Conservation (phyloP, 2,888 invertebrate species). For the Cataglyphis albicans region DNA sequence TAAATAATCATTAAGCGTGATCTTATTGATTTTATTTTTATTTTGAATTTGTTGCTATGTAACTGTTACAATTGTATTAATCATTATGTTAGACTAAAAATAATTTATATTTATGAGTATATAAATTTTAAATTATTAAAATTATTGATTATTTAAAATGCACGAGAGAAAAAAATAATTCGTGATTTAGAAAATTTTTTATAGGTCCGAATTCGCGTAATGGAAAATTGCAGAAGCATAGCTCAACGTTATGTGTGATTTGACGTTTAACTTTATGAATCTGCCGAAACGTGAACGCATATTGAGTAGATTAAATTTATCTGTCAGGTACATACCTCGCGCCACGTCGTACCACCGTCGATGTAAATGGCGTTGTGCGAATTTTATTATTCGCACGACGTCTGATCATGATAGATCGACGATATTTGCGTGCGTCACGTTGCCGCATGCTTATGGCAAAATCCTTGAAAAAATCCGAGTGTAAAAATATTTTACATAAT, state of each 20-base stretch:
- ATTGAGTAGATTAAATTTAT: slow-evolving; percentile 56
- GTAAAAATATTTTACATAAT: slow-evolving; percentile 34
- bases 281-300: slow-evolving; percentile 46
- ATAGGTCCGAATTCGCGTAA: neutral
- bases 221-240: slow-evolving; percentile 26
- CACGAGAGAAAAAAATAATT: neutral
- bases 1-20: neutral
- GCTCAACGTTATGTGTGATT: slow-evolving; percentile 16
- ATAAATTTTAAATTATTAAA: neutral
- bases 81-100: too few relatives aligned
- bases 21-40: neutral
- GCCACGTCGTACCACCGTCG: slow-evolving; percentile 33
- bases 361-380: slow-evolving; percentile 49
- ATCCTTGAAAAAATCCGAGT: slow-evolving; percentile 32
- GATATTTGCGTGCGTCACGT: slow-evolving; percentile 37
- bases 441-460: slow-evolving; percentile 32
- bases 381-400: slow-evolving; percentile 55
- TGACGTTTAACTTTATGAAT: slow-evolving; percentile 47
- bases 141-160: neutral
- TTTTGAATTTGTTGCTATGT: neutral
- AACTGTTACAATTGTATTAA: neutral
- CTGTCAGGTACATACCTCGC: slow-evolving; percentile 51
- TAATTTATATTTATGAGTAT: neutral
- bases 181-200: slow-evolving; percentile 5
- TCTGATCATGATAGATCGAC: slow-evolving; percentile 52